Evolutionary conservation across 2,888 invertebrate species (phyloP).

Genomic region (Drosophila tripunctata): DNA sequence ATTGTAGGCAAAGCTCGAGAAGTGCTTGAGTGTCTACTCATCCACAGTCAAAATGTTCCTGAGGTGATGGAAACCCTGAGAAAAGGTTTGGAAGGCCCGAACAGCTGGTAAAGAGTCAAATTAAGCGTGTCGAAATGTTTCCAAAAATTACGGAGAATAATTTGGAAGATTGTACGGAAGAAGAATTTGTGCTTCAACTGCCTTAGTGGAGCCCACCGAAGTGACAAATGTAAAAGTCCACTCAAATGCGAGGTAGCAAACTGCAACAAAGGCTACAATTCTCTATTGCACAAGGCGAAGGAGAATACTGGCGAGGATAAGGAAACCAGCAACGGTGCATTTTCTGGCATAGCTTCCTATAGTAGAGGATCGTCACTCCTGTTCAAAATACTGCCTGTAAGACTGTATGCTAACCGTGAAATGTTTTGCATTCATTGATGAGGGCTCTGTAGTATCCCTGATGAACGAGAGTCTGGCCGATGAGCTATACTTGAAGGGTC

Average conservation of each 20-base stretch:
- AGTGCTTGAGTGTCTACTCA: neutral
- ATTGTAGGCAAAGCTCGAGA: neutral
- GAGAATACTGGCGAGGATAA: neutral
- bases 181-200: neutral
- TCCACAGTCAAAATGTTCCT: neutral
- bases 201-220: neutral
- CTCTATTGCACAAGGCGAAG: neutral
- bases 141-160: neutral
- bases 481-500: neutral
- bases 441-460: neutral
- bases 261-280: too few species aligned
- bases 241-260: too few species aligned
- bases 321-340: neutral
- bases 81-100: neutral
- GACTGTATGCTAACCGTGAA: neutral
- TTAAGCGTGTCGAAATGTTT: too few species aligned
- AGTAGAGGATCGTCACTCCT: too few species aligned
- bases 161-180: neutral
- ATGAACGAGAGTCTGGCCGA: neutral
- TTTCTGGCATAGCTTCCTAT: too few species aligned
- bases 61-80: neutral
- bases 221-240: too few species aligned
- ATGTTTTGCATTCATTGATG: neutral
- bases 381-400: neutral
- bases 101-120: neutral